These are phyloP conservation scores for Mormoops blainvillei DNA, from an alignment of 2,113 vertebrate species.

Conservation along the genomic window DNA sequence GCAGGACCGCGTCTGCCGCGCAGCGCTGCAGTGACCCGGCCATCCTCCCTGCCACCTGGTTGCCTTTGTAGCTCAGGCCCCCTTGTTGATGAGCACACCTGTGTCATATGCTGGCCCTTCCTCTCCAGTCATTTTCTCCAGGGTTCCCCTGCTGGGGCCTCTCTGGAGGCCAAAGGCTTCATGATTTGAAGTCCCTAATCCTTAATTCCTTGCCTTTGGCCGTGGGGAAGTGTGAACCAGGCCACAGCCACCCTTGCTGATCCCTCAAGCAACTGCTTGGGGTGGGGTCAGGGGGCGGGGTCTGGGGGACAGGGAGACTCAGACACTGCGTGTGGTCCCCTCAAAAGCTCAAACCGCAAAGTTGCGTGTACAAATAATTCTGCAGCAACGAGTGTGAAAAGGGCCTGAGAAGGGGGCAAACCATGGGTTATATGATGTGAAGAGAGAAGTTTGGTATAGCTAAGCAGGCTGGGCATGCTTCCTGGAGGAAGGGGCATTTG, in stretches of 20 bases:
- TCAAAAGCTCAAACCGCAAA: not conserved
- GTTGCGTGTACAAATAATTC: not conserved
- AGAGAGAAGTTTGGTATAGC: not conserved
- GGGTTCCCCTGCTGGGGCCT: not conserved
- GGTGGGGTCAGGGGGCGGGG: too few species aligned
- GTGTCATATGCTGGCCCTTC: accelerated
- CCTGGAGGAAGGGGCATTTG: not conserved
- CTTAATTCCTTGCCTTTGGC: not conserved
- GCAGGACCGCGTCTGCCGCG: accelerated
- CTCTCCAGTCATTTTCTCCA: not conserved
- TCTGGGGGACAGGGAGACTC: not conserved
- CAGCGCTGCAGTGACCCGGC: not conserved
- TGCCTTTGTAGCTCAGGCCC: not conserved
- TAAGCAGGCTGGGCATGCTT: not conserved
- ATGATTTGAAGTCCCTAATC: not conserved
- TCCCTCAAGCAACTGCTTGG: not conserved
- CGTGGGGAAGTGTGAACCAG: not conserved
- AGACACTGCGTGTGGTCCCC: not conserved
- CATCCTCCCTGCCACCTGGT: not conserved
- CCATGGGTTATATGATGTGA: not conserved
- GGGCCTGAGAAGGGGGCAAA: not conserved
- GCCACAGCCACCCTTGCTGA: too few species aligned
- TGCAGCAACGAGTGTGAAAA: not conserved
- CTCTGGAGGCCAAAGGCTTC: not conserved
- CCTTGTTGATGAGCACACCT: not conserved